A percentile compares a stretch with the other conserved stretches of the same genome.
Evolutionary conservation across 2,888 invertebrate species (phyloP).

Genomic region (Parascotia fuliginaria): DNA sequence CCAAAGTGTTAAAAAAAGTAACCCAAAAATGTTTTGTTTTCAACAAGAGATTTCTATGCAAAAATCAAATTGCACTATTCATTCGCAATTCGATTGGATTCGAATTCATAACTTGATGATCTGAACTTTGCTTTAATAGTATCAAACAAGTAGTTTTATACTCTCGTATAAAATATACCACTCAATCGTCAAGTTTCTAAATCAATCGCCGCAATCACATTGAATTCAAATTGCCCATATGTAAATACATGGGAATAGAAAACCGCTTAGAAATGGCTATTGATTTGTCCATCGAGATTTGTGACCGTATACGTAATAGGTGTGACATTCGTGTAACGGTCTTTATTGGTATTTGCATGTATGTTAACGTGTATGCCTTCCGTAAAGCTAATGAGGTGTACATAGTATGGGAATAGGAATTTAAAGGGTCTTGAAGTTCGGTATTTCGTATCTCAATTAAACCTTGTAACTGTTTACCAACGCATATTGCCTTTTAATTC

Average conservation of each 20-base stretch:
- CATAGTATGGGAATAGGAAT: no score
- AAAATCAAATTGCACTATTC: no score
- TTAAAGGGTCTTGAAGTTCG: no score
- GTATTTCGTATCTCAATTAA: no score
- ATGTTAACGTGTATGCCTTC: background rate
- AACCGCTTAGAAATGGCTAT: constrained; percentile 46
- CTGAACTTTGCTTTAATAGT: no score
- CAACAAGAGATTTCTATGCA: no score
- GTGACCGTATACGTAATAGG: constrained; percentile 27
- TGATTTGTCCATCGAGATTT: constrained; percentile 47
- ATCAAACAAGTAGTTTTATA: background rate
- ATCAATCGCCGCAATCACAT: constrained; percentile 8
- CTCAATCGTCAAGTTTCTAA: constrained; percentile 10
- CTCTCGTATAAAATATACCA: constrained; percentile 1
- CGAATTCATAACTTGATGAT: no score
- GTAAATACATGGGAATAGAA: constrained; percentile 33
- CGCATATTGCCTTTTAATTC: no score
- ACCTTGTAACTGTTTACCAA: no score
- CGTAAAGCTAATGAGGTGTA: background rate
- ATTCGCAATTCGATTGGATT: no score
- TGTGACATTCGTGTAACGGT: constrained; percentile 23
- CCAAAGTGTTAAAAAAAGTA: no score
- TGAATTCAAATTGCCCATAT: constrained; percentile 20
- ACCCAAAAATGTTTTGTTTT: no score
- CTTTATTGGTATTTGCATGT: constrained; percentile 14